Conservation (phyloP, 2,888 invertebrate species). For the Lepidochrysops patricia region DNA sequence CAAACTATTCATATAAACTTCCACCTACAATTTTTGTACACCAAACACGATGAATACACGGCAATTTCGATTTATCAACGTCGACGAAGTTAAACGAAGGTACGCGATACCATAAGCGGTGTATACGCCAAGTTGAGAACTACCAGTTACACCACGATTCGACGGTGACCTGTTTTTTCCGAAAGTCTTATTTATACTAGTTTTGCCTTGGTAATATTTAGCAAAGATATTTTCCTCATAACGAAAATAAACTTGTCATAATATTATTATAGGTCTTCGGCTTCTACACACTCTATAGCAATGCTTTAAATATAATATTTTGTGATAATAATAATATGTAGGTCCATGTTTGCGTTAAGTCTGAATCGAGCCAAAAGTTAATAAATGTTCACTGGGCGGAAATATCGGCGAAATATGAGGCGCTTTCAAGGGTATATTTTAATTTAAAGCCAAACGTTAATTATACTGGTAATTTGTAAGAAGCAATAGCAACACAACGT, state of each 20-base stretch:
- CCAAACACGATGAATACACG: conserved; percentile 5
- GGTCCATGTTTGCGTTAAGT: neutral
- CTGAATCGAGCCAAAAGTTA: neutral
- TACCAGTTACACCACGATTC: neutral
- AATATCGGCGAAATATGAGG: neutral
- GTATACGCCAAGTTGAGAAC: neutral
- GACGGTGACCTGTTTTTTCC: neutral
- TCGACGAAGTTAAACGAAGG: neutral
- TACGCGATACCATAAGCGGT: neutral
- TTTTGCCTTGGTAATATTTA: no score
- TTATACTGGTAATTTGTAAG: no score
- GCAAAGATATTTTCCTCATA: no score
- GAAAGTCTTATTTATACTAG: neutral
- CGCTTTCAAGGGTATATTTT: neutral
- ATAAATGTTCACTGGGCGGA: neutral
- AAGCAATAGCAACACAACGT: neutral
- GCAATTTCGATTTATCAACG: neutral
- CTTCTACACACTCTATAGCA: no score
- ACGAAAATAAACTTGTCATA: no score
- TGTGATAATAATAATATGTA: neutral
- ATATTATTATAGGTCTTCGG: no score
- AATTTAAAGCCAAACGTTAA: neutral
- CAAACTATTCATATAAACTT: neutral
- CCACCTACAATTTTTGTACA: neutral
- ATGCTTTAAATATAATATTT: neutral